Percentiles rank a stretch among this genome's conserved stretches.
phyloP scores from a whole-genome alignment of 2,888 invertebrate genomes.

The Orthosia incerta region DNA sequence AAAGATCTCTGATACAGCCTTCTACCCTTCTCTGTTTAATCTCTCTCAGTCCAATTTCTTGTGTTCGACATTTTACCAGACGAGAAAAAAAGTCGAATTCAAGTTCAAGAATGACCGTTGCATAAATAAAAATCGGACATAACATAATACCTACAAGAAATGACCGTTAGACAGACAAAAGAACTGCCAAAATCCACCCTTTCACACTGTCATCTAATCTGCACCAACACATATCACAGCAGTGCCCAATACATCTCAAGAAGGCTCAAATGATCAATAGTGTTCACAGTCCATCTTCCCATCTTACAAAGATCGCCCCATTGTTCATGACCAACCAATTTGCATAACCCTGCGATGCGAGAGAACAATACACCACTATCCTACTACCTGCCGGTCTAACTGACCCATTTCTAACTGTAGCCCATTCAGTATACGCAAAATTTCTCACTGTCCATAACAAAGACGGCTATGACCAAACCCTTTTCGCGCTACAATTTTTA shows the following conservation, averaged over 20 bases:
- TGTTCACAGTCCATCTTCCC: slow-evolving; percentile 63
- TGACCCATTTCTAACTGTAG: slow-evolving; percentile 86
- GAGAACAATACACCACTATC: slow-evolving; percentile 81
- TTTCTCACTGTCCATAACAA: slow-evolving; percentile 89
- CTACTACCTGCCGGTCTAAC: slow-evolving; percentile 76
- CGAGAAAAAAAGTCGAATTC: no score
- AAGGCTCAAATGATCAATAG: slow-evolving; percentile 5
- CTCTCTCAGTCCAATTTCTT: no score
- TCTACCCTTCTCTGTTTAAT: no score
- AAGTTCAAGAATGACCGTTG: no score
- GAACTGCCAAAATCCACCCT: slow-evolving; percentile 3
- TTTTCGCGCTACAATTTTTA: slow-evolving; percentile 86
- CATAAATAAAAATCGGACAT: background rate
- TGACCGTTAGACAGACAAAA: slow-evolving; percentile 47
- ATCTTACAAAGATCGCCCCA: slow-evolving; percentile 73
- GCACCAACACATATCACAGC: background rate
- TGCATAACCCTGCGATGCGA: slow-evolving; percentile 86
- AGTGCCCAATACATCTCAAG: slow-evolving; percentile 11
- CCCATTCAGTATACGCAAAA: slow-evolving; percentile 83
- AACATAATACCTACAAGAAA: background rate
- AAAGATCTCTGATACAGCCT: background rate
- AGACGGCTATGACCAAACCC: slow-evolving; percentile 80
- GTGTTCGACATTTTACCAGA: no score
- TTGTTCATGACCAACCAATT: slow-evolving; percentile 83
- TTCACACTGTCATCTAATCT: background rate